Evolutionary conservation across 2,797 vertebrate species (phyloP).

Genomic region (Oreonectes daqikongensis): DNA sequence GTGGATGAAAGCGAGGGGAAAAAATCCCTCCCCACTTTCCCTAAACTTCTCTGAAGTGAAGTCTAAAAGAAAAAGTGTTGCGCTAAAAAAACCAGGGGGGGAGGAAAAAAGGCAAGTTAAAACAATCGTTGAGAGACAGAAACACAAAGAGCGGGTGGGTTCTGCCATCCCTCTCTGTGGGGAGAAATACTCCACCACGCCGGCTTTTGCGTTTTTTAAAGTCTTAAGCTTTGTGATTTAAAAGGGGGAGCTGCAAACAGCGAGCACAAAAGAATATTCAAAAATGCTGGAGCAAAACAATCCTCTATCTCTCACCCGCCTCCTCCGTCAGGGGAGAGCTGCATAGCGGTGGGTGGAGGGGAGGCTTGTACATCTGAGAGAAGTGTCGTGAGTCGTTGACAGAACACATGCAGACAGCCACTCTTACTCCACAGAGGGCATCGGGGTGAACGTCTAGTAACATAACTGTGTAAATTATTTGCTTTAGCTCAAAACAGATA

Average conservation of each 20-base stretch:
- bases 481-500: conserved; percentile 22
- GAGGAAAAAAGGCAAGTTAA: conserved; percentile 44
- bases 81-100: conserved; percentile 45
- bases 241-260: conserved; percentile 70
- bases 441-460: conserved; percentile 44
- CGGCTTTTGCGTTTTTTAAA: conserved; percentile 74
- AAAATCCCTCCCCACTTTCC: conserved; percentile 60
- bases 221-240: conserved; percentile 73
- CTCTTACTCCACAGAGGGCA: conserved; percentile 51
- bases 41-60: conserved; percentile 68
- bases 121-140: conserved; percentile 63
- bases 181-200: conserved; percentile 68
- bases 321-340: conserved; percentile 67
- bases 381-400: conserved; percentile 55
- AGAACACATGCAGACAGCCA: conserved; percentile 51
- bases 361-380: conserved; percentile 56
- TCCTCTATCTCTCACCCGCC: conserved; percentile 53
- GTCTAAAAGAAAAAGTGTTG: conserved; percentile 60
- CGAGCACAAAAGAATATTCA: conserved; percentile 79
- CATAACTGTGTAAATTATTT: conserved; percentile 38
- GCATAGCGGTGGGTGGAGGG: conserved; percentile 55
- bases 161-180: conserved; percentile 67
- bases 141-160: conserved; percentile 65
- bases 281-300: conserved; percentile 65
- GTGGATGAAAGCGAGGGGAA: conserved; percentile 59